Conservation (phyloP, 1,140 invertebrate species). For the Periplaneta americana region DNA sequence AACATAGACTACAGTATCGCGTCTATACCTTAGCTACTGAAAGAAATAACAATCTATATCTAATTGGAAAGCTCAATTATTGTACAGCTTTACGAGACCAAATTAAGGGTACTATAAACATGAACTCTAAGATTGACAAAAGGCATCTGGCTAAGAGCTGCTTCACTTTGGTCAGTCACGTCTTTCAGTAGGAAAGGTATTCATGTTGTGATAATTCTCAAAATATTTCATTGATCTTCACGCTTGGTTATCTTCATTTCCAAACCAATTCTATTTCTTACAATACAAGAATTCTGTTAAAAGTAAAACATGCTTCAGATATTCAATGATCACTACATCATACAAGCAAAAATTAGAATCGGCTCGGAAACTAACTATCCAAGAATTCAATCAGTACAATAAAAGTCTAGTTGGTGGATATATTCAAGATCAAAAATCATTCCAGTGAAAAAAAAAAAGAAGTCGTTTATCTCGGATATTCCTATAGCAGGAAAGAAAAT, state of each 20-base stretch:
- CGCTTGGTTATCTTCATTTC: not conserved
- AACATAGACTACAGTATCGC: not conserved
- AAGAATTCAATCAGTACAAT: not conserved
- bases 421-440: not conserved
- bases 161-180: not conserved
- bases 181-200: not conserved
- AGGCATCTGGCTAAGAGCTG: not conserved
- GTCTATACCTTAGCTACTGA: not conserved
- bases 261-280: not conserved
- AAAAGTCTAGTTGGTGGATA: not conserved
- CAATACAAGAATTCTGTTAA: not conserved
- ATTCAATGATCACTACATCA: not conserved
- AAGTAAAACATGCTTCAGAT: not conserved
- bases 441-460: not conserved
- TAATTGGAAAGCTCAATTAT: not conserved
- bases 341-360: not conserved
- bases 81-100: not conserved
- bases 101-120: not conserved
- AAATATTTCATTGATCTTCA: not conserved
- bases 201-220: not conserved
- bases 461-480: not conserved
- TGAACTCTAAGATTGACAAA: not conserved
- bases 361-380: not conserved
- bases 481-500: not conserved
- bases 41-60: not conserved